Percentiles rank a stretch among this genome's conserved stretches.
phyloP scores from a whole-genome alignment of 2,888 invertebrate genomes.

The Sinelater perroti region DNA sequence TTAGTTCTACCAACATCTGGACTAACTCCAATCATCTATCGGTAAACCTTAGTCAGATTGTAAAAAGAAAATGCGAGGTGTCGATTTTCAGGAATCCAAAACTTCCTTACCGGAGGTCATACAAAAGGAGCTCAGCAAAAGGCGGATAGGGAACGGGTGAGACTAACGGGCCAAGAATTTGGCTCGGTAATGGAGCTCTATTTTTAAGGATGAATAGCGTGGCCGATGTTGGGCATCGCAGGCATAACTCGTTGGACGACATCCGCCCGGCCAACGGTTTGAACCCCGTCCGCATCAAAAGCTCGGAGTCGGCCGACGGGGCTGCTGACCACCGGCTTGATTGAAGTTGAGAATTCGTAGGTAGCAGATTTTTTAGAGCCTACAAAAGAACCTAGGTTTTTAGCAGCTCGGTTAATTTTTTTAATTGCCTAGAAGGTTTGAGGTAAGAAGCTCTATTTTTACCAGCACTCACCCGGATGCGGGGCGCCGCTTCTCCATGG shows the following conservation, averaged over 20 bases:
- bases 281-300: slow-evolving; percentile 49
- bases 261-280: slow-evolving; percentile 29
- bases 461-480: neutral
- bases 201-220: slow-evolving; percentile 2
- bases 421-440: too few relatives aligned
- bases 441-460: too few relatives aligned
- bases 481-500: slow-evolving; percentile 29
- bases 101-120: slow-evolving; percentile 75
- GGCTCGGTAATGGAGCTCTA: too few relatives aligned
- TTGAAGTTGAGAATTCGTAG: slow-evolving; percentile 1
- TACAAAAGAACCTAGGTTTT: too few relatives aligned
- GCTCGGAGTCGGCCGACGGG: slow-evolving; percentile 49
- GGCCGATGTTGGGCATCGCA: slow-evolving; percentile 43
- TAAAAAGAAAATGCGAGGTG: too few relatives aligned
- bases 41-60: slow-evolving; percentile 59
- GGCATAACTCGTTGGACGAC: slow-evolving; percentile 53
- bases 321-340: slow-evolving; percentile 4
- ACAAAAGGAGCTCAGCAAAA: slow-evolving; percentile 71
- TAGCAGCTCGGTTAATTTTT: too few relatives aligned
- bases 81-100: too few relatives aligned
- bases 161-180: neutral
- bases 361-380: neutral
- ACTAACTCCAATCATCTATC: slow-evolving; percentile 69
- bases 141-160: slow-evolving; percentile 69
- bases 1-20: slow-evolving; percentile 70